Evolutionary conservation across 2,797 vertebrate genomes (phyloP), one percentile per base, ranked within the genome.

Genomic region (Cygnus olor): DNA sequence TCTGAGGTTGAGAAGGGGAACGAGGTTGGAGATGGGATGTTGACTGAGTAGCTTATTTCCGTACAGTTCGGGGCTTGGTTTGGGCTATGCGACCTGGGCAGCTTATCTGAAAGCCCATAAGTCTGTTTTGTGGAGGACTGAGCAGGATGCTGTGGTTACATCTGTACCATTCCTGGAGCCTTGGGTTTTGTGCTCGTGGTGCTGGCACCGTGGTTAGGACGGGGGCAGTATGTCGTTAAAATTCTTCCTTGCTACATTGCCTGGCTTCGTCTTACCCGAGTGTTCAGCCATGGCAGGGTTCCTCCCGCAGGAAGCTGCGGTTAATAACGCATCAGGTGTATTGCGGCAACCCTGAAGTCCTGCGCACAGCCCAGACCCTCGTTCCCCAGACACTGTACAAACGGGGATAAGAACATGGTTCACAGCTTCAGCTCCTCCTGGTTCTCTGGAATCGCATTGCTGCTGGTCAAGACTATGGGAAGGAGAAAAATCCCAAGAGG

Each of bases 401-500:
- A 81, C 14, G 71, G 65, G 69, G 49, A 4, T 7, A 9, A 66
- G 57, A 57, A 44, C 25, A 20, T 25, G 63, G 6, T 36, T 63
- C 40, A 9, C 45, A 3, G 28, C 27, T 44, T 82, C 57, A 34
- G 22, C 42, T 94, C 22, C 84, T 68, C 84, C 73, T 91, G 73
- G 32, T 86, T 94, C 89, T 94, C 93, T 74, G 80, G 94, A 88
- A 78, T 72, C 38, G 0, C 38, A 32, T 21, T 89, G 79, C 58
- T 74, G 25, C 65, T 69, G 56, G 28, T 51, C 76, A 56, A 90
- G 78, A 90, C 80, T 77, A 66, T 2, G 56, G 53, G 79, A 92
- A 72, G 34, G 34, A 85, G 79, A 54, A 80, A 95, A 92, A 81
- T 47, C 74, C 80, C 76, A 28, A 32, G 88, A 95, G 92, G 80